Conservation (phyloP, 2,888 invertebrate genomes). For the Eupithecia centaureata region DNA sequence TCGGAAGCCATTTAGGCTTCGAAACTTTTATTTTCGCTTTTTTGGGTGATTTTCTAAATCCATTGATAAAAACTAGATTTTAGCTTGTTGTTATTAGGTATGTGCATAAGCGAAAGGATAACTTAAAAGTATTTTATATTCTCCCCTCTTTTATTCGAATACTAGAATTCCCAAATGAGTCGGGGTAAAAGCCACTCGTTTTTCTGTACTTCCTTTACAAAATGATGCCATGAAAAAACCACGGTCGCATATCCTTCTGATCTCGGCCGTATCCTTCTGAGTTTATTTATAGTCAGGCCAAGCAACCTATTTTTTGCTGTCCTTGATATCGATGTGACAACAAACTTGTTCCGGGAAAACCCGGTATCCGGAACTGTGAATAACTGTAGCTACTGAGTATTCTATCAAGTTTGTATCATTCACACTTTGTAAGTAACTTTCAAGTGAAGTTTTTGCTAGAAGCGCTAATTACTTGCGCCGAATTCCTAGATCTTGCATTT, state of each 20-base stretch:
- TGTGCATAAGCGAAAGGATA: neutral
- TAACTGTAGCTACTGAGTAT: slow-evolving; percentile 33
- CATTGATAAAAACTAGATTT: neutral
- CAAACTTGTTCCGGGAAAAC: slow-evolving; percentile 33
- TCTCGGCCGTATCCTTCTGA: slow-evolving; percentile 7
- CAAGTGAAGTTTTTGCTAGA: slow-evolving; percentile 37
- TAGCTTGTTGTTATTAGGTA: neutral
- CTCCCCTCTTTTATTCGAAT: neutral
- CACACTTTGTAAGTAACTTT: slow-evolving; percentile 37
- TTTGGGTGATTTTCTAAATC: neutral
- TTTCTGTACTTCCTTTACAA: neutral
- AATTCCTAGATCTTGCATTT: neutral
- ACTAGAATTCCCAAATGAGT: neutral
- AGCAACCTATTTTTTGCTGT: slow-evolving; percentile 29
- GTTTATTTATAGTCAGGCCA: slow-evolving; percentile 11
- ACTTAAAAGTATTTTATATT: neutral
- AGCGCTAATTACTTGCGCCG: slow-evolving; percentile 32
- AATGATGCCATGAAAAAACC: slow-evolving; percentile 22
- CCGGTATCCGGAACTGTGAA: slow-evolving; percentile 39
- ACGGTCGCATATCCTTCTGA: slow-evolving; percentile 8
- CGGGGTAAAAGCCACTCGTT: neutral
- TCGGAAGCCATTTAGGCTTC: neutral
- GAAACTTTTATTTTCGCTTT: neutral
- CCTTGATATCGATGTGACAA: slow-evolving; percentile 34
- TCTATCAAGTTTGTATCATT: slow-evolving; percentile 33